A percentile compares a stretch with the other conserved stretches of the same genome.
Evolutionary conservation across 2,113 vertebrate species (phyloP).

Genomic region (Ifrita kowaldi): DNA sequence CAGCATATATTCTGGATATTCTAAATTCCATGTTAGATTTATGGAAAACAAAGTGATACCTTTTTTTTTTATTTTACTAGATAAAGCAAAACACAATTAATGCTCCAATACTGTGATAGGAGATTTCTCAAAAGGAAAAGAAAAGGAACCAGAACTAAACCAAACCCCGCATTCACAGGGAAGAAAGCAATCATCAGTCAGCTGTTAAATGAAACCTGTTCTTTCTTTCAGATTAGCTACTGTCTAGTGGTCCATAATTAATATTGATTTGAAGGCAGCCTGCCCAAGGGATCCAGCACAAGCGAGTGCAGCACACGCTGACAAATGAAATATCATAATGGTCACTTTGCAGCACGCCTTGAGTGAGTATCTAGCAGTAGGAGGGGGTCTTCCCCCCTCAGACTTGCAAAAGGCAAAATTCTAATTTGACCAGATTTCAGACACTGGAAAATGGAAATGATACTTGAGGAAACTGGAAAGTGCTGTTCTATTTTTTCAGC

Average conservation of each 20-base stretch:
- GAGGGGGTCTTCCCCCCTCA: not conserved
- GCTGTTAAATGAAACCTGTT: slow-evolving; percentile 24
- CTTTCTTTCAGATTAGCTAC: slow-evolving; percentile 47
- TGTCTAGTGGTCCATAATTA: slow-evolving; percentile 43
- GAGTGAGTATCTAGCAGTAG: not conserved
- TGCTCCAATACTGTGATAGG: not conserved
- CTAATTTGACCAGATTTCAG: not conserved
- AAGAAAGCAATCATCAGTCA: slow-evolving; percentile 1
- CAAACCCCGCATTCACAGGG: not conserved
- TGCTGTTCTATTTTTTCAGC: not conserved
- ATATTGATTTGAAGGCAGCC: slow-evolving; percentile 43
- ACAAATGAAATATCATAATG: slow-evolving; percentile 25
- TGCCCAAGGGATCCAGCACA: slow-evolving; percentile 39
- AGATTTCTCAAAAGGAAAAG: not conserved
- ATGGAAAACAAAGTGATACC: not conserved
- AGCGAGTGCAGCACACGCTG: slow-evolving; percentile 4
- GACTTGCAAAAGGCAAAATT: not conserved
- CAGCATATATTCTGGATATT: not conserved
- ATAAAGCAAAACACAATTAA: not conserved
- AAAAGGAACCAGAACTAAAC: not conserved
- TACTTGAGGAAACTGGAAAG: slow-evolving; percentile 24
- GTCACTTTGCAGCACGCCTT: not conserved
- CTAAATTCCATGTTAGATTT: not conserved
- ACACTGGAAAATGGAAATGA: not conserved
- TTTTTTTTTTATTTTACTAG: not conserved